Evolutionary conservation across 2,888 invertebrate species (phyloP).

Genomic region (Leptinotarsa peninsularis): DNA sequence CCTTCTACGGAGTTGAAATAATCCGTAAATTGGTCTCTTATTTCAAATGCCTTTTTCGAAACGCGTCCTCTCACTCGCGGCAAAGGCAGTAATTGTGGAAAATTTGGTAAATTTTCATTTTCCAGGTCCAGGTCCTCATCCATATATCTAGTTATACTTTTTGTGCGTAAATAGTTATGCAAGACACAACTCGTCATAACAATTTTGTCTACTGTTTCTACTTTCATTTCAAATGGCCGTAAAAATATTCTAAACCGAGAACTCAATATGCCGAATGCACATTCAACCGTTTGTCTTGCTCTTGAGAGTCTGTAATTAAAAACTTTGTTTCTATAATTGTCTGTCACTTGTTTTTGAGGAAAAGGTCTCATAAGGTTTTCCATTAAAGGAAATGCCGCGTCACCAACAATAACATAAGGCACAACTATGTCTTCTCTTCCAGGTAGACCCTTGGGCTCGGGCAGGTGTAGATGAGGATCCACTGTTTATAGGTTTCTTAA

Average conservation of each 20-base stretch:
- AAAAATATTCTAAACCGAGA: conserved; percentile 15
- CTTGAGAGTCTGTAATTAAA: conserved; percentile 32
- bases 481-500: conserved; percentile 17
- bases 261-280: conserved; percentile 22
- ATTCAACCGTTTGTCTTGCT: conserved; percentile 30
- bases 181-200: conserved; percentile 25
- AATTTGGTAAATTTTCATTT: conserved; percentile 17
- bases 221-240: conserved; percentile 23
- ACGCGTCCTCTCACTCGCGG: conserved; percentile 55
- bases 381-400: conserved; percentile 51
- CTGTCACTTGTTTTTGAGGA: conserved; percentile 21
- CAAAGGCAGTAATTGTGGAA: conserved; percentile 11
- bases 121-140: conserved; percentile 16
- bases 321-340: conserved; percentile 26
- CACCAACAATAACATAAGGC: conserved; percentile 32
- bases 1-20: conserved; percentile 19
- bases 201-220: conserved; percentile 24
- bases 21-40: conserved; percentile 22
- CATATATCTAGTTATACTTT: conserved; percentile 14
- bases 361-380: conserved; percentile 45
- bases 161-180: conserved; percentile 23
- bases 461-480: conserved; percentile 22
- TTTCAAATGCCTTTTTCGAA: conserved; percentile 43
- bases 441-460: conserved; percentile 24
- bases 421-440: conserved; percentile 25